phyloP scores from a whole-genome alignment of 2,797 vertebrate genomes.

The Acrocephalus scirpaceus region DNA sequence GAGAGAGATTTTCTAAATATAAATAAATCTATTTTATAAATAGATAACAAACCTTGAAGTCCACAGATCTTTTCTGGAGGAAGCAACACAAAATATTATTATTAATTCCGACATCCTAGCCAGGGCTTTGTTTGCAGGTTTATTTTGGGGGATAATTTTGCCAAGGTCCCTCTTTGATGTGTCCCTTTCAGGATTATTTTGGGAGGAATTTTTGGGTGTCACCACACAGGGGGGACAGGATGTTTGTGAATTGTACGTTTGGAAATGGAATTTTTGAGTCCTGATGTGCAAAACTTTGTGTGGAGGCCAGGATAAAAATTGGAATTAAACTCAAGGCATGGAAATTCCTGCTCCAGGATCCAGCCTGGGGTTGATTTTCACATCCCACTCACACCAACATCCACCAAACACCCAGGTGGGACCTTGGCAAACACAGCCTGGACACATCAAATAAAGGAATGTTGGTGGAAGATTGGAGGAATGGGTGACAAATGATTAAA shows the following conservation, averaged over 20 bases:
- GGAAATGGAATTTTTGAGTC: constrained; percentile 27
- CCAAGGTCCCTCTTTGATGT: neutral
- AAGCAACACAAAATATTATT: neutral
- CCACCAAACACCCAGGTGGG: neutral
- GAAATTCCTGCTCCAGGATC: neutral
- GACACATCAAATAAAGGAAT: fast-evolving
- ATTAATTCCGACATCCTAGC: neutral
- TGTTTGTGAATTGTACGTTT: constrained; percentile 26
- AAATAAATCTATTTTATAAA: neutral
- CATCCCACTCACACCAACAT: neutral
- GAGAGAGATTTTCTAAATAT: neutral
- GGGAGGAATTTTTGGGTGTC: neutral
- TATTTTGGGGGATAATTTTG: neutral
- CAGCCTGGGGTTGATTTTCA: neutral
- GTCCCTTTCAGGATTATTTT: neutral
- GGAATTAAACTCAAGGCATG: neutral
- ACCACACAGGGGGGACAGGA: neutral
- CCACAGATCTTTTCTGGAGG: neutral
- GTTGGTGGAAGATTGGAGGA: neutral
- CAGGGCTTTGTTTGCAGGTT: constrained; percentile 9
- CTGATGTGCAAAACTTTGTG: constrained; percentile 22
- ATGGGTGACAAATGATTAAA: neutral
- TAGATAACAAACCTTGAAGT: neutral
- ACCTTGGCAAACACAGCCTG: neutral
- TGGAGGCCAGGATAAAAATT: neutral